phyloP scores from a whole-genome alignment of 1,140 invertebrate species.

The Drosophila repletoides region DNA sequence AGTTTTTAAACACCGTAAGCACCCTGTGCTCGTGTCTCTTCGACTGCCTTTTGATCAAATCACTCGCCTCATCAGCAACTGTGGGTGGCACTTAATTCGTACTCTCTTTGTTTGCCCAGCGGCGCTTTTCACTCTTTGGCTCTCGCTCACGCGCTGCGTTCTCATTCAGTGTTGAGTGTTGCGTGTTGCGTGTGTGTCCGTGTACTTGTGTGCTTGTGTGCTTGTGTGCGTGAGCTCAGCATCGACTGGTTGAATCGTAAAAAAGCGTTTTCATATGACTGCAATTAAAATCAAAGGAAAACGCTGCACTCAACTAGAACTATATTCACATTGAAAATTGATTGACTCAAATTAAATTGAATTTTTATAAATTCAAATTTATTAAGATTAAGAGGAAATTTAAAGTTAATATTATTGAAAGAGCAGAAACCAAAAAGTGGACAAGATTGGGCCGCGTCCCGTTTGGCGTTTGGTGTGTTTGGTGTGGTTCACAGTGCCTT shows the following conservation, averaged over 20 bases:
- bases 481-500: conserved; percentile 11
- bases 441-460: conserved; percentile 47
- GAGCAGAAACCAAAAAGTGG: conserved; percentile 21
- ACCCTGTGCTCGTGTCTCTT: conserved; percentile 63
- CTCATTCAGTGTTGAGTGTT: conserved; percentile 17
- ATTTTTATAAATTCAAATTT: background rate
- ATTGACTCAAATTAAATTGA: background rate
- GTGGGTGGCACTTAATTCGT: conserved; percentile 31
- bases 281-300: conserved; percentile 27
- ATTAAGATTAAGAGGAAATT: no score
- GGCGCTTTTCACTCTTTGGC: conserved; percentile 28
- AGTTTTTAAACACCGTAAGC: conserved; percentile 29
- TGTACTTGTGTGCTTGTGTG: background rate
- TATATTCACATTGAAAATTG: background rate
- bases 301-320: background rate
- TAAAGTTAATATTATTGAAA: background rate
- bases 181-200: conserved; percentile 26
- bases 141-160: background rate
- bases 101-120: conserved; percentile 52
- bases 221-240: conserved; percentile 53
- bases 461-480: conserved; percentile 6
- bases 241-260: conserved; percentile 23
- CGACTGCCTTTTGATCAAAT: conserved; percentile 55
- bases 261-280: conserved; percentile 43
- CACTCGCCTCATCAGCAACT: conserved; percentile 27